Evolutionary conservation across 2,113 vertebrate species (phyloP).

Genomic region (Tachysurus vachellii): DNA sequence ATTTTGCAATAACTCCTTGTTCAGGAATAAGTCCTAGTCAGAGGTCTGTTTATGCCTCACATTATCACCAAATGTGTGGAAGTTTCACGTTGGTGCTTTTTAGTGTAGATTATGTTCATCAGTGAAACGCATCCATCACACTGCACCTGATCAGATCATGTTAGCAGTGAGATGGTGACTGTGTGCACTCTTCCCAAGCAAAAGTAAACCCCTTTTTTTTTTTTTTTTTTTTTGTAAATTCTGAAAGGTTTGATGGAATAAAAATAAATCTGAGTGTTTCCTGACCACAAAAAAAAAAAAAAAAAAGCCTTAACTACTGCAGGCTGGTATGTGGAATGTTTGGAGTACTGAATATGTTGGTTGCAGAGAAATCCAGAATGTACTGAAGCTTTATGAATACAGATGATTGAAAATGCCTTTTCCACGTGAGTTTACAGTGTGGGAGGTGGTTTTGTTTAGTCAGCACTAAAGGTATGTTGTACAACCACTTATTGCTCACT

Average conservation of each 20-base stretch:
- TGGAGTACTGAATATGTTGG: not conserved
- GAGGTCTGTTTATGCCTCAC: not conserved
- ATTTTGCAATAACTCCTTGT: not conserved
- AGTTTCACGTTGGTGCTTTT: not conserved
- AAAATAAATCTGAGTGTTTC: not conserved
- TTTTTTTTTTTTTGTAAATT: not conserved
- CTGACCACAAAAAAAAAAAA: not conserved
- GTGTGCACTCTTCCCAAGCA: not conserved
- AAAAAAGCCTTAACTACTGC: too few relatives aligned
- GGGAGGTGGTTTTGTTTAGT: constrained; percentile 1
- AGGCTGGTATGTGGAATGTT: not conserved
- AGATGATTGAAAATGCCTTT: not conserved
- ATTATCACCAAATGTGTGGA: not conserved
- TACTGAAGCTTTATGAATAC: not conserved
- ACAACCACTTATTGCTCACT: constrained; percentile 8
- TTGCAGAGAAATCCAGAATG: not conserved
- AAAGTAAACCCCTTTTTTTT: too few relatives aligned
- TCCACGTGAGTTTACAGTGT: not conserved
- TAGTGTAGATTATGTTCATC: not conserved
- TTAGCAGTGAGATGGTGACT: not conserved
- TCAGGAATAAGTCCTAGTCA: not conserved
- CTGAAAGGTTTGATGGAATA: not conserved
- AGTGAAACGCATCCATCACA: too few relatives aligned
- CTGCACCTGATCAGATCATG: not conserved
- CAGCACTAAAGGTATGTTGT: constrained; percentile 34